Percentiles rank a stretch among this genome's conserved stretches.
These are phyloP conservation scores for Holotrichia oblita DNA, from an alignment of 1,140 invertebrate genomes.

Conservation along the genomic window DNA sequence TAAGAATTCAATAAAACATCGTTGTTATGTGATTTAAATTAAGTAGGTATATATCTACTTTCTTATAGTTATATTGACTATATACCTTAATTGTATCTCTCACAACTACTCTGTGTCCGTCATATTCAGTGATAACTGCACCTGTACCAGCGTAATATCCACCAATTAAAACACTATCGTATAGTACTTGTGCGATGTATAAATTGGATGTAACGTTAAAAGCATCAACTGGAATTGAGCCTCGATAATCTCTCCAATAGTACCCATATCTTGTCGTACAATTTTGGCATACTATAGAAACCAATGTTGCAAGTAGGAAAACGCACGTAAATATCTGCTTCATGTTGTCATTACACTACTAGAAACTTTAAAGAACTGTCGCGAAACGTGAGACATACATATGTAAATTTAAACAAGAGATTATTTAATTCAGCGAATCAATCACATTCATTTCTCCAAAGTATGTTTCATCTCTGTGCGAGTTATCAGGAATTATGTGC, in stretches of 20 bases:
- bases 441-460: neutral
- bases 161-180: neutral
- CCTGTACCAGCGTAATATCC: constrained; percentile 7
- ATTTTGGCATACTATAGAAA: neutral
- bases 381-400: neutral
- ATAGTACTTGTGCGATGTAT: neutral
- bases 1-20: no score
- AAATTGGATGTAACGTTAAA: neutral
- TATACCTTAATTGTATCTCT: neutral
- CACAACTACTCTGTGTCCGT: neutral
- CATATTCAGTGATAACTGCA: neutral
- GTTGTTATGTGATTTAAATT: no score
- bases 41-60: no score
- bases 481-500: no score
- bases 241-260: neutral
- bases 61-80: no score
- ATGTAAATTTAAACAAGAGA: neutral
- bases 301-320: neutral
- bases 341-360: neutral
- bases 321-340: neutral
- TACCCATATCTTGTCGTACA: neutral
- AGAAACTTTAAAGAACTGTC: neutral
- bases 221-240: neutral
- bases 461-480: neutral
- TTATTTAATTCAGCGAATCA: neutral